phyloP scores from a whole-genome alignment of 1,140 invertebrate genomes.

The Berghia stephanieae region DNA sequence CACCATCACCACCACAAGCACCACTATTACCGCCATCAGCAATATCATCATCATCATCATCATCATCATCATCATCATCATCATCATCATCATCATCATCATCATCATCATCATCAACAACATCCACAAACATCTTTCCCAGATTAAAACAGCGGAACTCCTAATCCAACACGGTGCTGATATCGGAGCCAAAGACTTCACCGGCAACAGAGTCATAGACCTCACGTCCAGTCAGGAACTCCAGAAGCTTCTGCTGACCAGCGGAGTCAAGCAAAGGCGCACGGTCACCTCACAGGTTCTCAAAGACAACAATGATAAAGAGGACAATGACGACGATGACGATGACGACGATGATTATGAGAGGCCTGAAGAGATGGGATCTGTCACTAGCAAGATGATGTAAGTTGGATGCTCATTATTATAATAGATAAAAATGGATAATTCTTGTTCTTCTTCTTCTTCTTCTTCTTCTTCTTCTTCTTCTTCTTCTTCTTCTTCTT shows the following conservation, averaged over 20 bases:
- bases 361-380: too few relatives aligned
- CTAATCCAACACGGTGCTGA: constrained; percentile 51
- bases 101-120: neutral
- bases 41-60: constrained; percentile 31
- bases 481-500: neutral
- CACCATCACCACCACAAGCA: too few relatives aligned
- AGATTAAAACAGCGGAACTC: constrained; percentile 46
- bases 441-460: neutral
- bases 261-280: constrained; percentile 19
- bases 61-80: constrained; percentile 30
- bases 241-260: constrained; percentile 41
- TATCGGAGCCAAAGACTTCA: constrained; percentile 34
- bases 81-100: constrained; percentile 28
- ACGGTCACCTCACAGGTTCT: too few relatives aligned
- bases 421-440: neutral
- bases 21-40: too few relatives aligned
- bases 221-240: constrained; percentile 45
- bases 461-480: neutral
- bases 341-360: too few relatives aligned
- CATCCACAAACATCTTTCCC: constrained; percentile 22
- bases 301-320: neutral
- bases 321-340: constrained; percentile 35
- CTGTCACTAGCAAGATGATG: constrained; percentile 50
- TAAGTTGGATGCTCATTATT: constrained; percentile 35
- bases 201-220: constrained; percentile 42